phyloP scores from a whole-genome alignment of 2,113 vertebrate species.

The Crotalus tigris region DNA sequence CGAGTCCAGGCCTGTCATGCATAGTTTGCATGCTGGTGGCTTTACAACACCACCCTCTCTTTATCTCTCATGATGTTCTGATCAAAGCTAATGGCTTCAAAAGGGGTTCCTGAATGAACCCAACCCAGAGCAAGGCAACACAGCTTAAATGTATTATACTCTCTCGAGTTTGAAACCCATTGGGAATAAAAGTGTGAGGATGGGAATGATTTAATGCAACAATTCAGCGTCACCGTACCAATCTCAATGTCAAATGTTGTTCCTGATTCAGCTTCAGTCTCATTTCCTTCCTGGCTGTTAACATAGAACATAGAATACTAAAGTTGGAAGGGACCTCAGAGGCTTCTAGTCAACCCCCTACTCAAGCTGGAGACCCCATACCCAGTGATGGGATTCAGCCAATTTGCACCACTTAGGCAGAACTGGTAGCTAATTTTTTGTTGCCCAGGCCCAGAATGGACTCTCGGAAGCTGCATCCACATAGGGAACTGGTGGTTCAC shows the following conservation, averaged over 20 bases:
- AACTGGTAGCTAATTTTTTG: too few relatives aligned
- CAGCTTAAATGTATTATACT: background rate
- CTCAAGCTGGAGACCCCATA: too few relatives aligned
- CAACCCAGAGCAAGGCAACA: background rate
- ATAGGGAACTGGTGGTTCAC: too few relatives aligned
- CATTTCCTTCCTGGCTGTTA: background rate
- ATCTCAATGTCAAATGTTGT: background rate
- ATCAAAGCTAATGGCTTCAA: background rate
- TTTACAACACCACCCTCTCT: background rate
- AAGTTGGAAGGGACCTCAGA: too few relatives aligned
- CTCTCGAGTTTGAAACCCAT: background rate
- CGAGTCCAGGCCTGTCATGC: background rate
- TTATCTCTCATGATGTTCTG: background rate
- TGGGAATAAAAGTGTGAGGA: too few relatives aligned
- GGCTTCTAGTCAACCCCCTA: too few relatives aligned
- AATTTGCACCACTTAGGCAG: too few relatives aligned
- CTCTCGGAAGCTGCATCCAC: too few relatives aligned
- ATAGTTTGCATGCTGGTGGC: background rate
- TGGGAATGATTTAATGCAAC: background rate
- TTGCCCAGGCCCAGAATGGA: too few relatives aligned
- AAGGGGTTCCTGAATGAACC: too few relatives aligned
- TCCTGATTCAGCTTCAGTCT: background rate
- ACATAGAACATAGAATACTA: too few relatives aligned
- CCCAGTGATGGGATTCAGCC: too few relatives aligned
- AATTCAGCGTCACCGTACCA: background rate